Conservation (phyloP, 1,140 invertebrate species). For the Brachionus plicatilis region DNA sequence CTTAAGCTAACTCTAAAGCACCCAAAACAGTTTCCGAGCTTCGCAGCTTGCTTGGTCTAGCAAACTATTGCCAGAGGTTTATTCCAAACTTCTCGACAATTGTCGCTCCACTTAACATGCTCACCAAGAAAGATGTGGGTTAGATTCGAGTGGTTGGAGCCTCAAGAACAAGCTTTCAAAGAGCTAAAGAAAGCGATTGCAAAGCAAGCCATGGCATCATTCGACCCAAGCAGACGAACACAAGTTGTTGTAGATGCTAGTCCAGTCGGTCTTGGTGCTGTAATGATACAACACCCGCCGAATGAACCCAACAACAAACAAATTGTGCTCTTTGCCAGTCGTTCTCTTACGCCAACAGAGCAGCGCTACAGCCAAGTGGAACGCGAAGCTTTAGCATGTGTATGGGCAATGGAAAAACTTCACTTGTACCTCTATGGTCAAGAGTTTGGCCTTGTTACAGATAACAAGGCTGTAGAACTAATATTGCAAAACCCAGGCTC, state of each 20-base stretch:
- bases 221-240: neutral
- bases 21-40: neutral
- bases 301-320: neutral
- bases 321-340: conserved; percentile 47
- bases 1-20: too few relatives aligned
- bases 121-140: conserved; percentile 42
- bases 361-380: conserved; percentile 46
- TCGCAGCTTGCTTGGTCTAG: neutral
- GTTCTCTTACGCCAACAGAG: conserved; percentile 42
- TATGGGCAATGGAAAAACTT: neutral
- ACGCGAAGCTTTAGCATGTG: neutral
- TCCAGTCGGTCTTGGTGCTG: conserved; percentile 53
- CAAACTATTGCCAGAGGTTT: conserved; percentile 40
- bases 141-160: conserved; percentile 41
- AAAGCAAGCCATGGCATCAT: neutral
- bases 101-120: conserved; percentile 42
- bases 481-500: neutral
- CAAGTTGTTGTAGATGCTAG: conserved; percentile 43
- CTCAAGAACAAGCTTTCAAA: conserved; percentile 42
- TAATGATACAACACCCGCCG: conserved; percentile 50
- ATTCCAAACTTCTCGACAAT: conserved; percentile 43
- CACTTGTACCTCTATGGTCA: neutral
- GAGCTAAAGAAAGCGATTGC: conserved; percentile 41
- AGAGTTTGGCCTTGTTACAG: neutral
- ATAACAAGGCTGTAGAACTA: neutral